A percentile compares a stretch with the other conserved stretches of the same genome.
These are phyloP conservation scores for Zelleria hepariella DNA, from an alignment of 2,888 invertebrate genomes.

Conservation along the genomic window DNA sequence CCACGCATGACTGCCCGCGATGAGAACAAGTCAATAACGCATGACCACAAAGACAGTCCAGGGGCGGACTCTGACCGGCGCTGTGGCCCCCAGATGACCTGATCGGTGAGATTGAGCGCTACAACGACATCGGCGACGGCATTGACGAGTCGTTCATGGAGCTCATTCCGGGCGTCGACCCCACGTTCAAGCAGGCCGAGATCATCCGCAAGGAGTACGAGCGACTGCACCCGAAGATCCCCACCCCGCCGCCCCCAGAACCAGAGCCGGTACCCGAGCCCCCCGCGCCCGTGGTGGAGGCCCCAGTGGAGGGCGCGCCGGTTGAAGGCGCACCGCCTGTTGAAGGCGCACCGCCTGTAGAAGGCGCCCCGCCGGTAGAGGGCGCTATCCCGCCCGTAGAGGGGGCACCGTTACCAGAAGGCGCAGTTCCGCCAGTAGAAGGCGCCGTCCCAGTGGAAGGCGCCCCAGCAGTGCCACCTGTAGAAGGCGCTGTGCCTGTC, in stretches of 20 bases:
- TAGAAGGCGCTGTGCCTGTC: conserved; percentile 29
- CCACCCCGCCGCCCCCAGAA: conserved; percentile 42
- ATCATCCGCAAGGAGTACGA: conserved; percentile 25
- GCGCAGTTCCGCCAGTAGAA: conserved; percentile 27
- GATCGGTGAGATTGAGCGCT: conserved; percentile 90
- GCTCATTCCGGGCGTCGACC: conserved; percentile 74
- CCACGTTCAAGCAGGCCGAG: conserved; percentile 45
- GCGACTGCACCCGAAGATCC: conserved; percentile 27
- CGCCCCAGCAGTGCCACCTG: conserved; percentile 14
- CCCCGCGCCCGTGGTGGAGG: conserved; percentile 19
- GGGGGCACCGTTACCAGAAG: conserved; percentile 19
- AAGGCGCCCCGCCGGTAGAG: conserved; percentile 22
- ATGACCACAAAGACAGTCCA: conserved; percentile 11
- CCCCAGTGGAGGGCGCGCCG: conserved; percentile 18
- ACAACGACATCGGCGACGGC: conserved; percentile 93
- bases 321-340: conserved; percentile 20
- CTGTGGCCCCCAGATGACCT: conserved; percentile 81
- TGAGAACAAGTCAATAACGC: conserved; percentile 9
- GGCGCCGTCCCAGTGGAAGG: conserved; percentile 29
- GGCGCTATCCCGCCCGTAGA: conserved; percentile 21
- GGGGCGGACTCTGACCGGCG: conserved; percentile 25
- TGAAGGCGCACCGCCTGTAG: conserved; percentile 16
- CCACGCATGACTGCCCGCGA: conserved; percentile 14
- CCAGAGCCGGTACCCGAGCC: conserved; percentile 23
- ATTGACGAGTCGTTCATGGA: conserved; percentile 95